These are phyloP conservation scores for Leptogaster cylindrica DNA, from an alignment of 2,888 invertebrate genomes.

Conservation along the genomic window DNA sequence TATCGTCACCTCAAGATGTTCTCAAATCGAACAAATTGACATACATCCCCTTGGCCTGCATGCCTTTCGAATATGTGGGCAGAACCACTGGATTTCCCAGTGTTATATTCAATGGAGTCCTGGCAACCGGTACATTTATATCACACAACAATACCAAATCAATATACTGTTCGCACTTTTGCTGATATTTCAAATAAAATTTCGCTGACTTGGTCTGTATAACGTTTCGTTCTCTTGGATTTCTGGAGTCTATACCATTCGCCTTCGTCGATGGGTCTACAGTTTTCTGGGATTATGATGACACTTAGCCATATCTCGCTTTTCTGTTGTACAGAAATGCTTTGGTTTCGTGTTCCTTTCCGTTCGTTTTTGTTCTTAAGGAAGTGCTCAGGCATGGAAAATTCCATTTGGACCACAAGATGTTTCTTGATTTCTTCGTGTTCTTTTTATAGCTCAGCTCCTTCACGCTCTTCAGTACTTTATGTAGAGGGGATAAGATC, in stretches of 20 bases:
- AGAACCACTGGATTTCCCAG: neutral
- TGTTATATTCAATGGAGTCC: neutral
- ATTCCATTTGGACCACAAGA: constrained; percentile 46
- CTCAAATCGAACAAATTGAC: constrained; percentile 20
- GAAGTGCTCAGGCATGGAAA: constrained; percentile 43
- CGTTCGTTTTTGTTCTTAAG: constrained; percentile 27
- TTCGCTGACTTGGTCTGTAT: constrained; percentile 49
- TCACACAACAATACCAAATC: constrained; percentile 30
- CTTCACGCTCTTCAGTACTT: neutral
- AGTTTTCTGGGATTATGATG: constrained; percentile 36
- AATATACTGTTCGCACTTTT: constrained; percentile 47
- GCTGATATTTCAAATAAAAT: constrained; percentile 52
- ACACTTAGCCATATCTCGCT: constrained; percentile 28
- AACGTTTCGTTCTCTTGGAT: constrained; percentile 13
- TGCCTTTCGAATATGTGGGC: constrained; percentile 30
- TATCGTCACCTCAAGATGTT: constrained; percentile 34
- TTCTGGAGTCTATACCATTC: constrained; percentile 11
- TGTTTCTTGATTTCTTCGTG: constrained; percentile 33
- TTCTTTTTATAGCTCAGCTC: neutral
- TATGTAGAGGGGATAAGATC: constrained; percentile 22
- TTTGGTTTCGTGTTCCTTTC: neutral
- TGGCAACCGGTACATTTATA: constrained; percentile 1
- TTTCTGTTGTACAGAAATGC: neutral
- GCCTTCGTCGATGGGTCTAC: constrained; percentile 26
- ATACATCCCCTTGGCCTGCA: constrained; percentile 18